These are phyloP conservation scores for Anser cygnoides DNA, from an alignment of 2,113 vertebrate species.

Conservation along the genomic window DNA sequence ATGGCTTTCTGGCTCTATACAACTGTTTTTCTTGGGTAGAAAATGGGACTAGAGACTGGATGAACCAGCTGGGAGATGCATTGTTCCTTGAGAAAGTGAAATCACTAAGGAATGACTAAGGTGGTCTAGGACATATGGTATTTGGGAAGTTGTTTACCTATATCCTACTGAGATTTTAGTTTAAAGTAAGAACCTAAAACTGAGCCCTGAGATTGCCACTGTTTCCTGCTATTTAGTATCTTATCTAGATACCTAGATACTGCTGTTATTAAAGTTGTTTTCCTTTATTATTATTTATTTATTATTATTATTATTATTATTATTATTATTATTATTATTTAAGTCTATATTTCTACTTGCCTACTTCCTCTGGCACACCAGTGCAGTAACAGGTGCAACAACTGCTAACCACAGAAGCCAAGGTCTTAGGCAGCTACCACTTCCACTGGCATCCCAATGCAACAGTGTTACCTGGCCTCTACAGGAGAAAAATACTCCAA, in stretches of 20 bases:
- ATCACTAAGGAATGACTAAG: neutral
- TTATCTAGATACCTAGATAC: neutral
- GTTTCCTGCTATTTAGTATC: neutral
- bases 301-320: too few relatives aligned
- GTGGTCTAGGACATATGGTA: neutral
- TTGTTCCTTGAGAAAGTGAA: neutral
- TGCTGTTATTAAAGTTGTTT: neutral
- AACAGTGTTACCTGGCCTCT: neutral
- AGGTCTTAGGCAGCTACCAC: neutral
- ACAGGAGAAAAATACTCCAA: neutral
- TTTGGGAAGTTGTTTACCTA: neutral
- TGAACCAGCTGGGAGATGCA: neutral
- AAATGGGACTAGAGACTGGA: neutral
- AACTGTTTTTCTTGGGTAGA: neutral
- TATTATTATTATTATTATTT: too few relatives aligned
- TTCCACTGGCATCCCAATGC: neutral
- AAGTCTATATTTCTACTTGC: neutral
- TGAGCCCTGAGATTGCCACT: neutral
- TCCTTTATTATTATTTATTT: neutral
- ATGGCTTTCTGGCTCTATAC: neutral
- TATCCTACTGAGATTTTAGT: neutral
- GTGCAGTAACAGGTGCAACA: neutral
- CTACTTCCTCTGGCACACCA: neutral
- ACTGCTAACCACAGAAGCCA: neutral
- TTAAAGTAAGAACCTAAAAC: neutral